Evolutionary conservation across 2,797 vertebrate genomes (phyloP), one percentile per base, ranked within the genome.

Genomic region (Chelidonichthys spinosus): DNA sequence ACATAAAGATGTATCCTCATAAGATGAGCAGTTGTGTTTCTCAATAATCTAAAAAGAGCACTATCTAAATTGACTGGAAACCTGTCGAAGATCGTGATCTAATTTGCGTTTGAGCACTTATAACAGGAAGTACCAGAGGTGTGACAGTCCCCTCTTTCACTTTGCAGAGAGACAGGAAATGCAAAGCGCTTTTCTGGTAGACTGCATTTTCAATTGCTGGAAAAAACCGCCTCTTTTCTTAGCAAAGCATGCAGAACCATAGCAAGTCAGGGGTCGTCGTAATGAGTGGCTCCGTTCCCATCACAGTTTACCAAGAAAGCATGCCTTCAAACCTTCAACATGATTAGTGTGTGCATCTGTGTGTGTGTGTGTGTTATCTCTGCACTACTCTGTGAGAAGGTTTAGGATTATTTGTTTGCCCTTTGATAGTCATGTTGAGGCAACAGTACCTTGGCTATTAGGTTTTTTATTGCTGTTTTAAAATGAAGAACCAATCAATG

Each of bases 111-210:
- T 65, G 3, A 58, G 17, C 40, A 13, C 61, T 36, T 39, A 11
- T 46, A 43, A 82, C 86, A 79, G 86, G 85, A 91, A 84, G 69
- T 76, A 50, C 7, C 10, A 15, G 60, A 76, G 14, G 80, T 82
- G 76, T 66, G 54, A 56, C 54, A 7, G 42, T 47, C 58, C 25
- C 39, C 8, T 55, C 66, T 63, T 33, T 85, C 46, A 70, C 44
- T 69, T 73, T 58, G 35, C 54, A 69, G 7, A 69, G 7, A n/a
- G 59, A 54, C 79, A 81, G 87, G 86, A 90, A 88, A 84, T 39
- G 0, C 25, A 61, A 44, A 58, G 14, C 60, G 78, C 3, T 64
- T 53, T 66, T 70, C 58, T 77, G 67, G 36, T 67, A 44, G 3
- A 62, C 60, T 55, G 36, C 36, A 1, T 73, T 59, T 79, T 70